Evolutionary conservation across 1,140 invertebrate species (phyloP).

Genomic region (Drosophila parvula): DNA sequence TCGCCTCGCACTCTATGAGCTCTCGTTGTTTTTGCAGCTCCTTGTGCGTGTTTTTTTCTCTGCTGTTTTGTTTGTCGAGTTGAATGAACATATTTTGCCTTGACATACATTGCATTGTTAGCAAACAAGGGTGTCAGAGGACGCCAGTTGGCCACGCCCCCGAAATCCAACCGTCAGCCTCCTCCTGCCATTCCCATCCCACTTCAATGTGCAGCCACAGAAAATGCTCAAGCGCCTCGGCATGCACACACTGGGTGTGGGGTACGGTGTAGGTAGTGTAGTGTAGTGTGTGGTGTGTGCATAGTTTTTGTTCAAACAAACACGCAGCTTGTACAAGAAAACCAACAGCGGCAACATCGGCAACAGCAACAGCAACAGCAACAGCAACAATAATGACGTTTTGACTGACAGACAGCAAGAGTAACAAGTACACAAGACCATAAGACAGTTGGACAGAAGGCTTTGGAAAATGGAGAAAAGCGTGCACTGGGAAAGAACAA

Average conservation of each 20-base stretch:
- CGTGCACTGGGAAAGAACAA: conserved; percentile 21
- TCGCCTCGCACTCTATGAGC: not conserved
- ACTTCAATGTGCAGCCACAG: conserved; percentile 61
- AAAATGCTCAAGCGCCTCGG: conserved; percentile 46
- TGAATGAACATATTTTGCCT: conserved; percentile 81
- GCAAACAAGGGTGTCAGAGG: conserved; percentile 79
- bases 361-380: conserved; percentile 31
- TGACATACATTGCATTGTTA: conserved; percentile 81
- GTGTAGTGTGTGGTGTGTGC: conserved; percentile 29
- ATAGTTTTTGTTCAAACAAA: conserved; percentile 75
- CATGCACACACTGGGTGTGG: conserved; percentile 16
- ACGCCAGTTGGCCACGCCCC: conserved; percentile 35
- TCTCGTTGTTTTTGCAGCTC: conserved; percentile 47
- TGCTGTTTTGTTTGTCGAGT: conserved; percentile 63
- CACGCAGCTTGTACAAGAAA: conserved; percentile 76
- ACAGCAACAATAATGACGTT: conserved; percentile 71
- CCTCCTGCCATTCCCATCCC: not conserved
- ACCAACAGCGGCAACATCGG: conserved; percentile 60
- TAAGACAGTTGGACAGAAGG: conserved; percentile 55
- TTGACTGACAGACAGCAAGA: conserved; percentile 74
- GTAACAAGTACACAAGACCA: conserved; percentile 59
- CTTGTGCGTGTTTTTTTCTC: conserved; percentile 22
- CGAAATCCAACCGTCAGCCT: conserved; percentile 10
- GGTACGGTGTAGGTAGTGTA: not conserved
- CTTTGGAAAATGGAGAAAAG: conserved; percentile 28